Conservation (phyloP, 2,888 invertebrate species). For the Diplazon laetatorius region DNA sequence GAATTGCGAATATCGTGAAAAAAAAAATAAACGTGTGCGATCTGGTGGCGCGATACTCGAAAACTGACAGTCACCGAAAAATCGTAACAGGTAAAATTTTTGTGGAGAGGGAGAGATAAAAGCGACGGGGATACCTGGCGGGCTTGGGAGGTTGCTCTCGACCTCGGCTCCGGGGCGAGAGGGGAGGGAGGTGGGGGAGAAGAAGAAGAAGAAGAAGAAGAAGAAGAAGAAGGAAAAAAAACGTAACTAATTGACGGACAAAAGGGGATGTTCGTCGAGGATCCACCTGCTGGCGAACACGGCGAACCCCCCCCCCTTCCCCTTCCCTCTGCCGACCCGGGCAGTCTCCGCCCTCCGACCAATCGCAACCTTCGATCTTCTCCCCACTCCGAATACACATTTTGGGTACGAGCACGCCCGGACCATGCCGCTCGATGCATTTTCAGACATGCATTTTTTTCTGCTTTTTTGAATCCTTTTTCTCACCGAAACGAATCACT, state of each 20-base stretch:
- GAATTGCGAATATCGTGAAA: too few species aligned
- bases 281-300: slow-evolving; percentile 78
- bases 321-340: too few species aligned
- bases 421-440: slow-evolving; percentile 30
- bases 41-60: slow-evolving; percentile 63
- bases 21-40: slow-evolving; percentile 41
- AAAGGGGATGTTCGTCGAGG: slow-evolving; percentile 74
- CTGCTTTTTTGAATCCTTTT: too few species aligned
- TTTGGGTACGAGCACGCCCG: slow-evolving; percentile 56
- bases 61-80: slow-evolving; percentile 67
- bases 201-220: too few species aligned
- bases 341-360: slow-evolving; percentile 77
- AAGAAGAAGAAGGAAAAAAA: slow-evolving; percentile 58
- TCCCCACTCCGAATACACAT: slow-evolving; percentile 57
- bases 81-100: slow-evolving; percentile 71
- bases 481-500: slow-evolving; percentile 11
- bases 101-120: slow-evolving; percentile 59
- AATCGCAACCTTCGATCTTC: slow-evolving; percentile 72
- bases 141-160: slow-evolving; percentile 1
- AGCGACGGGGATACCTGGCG: slow-evolving; percentile 23
- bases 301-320: slow-evolving; percentile 68
- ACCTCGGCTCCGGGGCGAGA: background rate
- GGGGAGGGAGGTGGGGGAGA: too few species aligned
- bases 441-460: slow-evolving; percentile 45
- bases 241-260: slow-evolving; percentile 78